Evolutionary conservation across 2,113 vertebrate genomes (phyloP).

Genomic region (Gracilinanus agilis): DNA sequence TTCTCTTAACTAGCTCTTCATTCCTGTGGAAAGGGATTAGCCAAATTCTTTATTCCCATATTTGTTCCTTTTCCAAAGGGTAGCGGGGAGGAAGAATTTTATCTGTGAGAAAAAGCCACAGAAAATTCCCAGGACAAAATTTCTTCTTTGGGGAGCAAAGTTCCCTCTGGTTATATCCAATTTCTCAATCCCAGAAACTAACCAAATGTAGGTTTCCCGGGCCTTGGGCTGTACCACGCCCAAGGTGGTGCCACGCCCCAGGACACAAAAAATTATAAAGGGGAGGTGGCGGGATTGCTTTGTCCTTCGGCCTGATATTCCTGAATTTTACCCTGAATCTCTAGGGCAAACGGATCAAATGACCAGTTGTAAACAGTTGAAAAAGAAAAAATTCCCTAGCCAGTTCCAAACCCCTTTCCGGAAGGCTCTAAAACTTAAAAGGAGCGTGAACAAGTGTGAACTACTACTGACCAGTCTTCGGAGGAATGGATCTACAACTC

Average conservation of each 20-base stretch:
- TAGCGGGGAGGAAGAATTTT: background rate
- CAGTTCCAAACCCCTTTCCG: constrained; percentile 10
- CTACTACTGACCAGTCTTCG: constrained; percentile 46
- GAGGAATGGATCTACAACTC: constrained; percentile 28
- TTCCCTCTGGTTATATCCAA: background rate
- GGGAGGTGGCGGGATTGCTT: background rate
- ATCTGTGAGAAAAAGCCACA: constrained; percentile 30
- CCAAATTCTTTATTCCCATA: background rate
- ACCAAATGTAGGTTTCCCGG: background rate
- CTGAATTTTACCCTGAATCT: background rate
- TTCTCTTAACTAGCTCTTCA: background rate
- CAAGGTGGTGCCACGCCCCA: background rate
- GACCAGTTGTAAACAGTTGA: background rate
- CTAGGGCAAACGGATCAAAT: background rate
- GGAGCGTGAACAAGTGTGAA: constrained; percentile 53
- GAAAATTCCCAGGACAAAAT: constrained; percentile 49
- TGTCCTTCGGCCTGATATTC: background rate
- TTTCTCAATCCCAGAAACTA: constrained; percentile 10
- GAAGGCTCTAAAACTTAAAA: constrained; percentile 32
- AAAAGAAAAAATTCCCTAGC: background rate
- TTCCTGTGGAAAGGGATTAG: background rate
- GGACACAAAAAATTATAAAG: background rate
- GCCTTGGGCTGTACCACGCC: background rate
- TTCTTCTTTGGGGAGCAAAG: background rate
- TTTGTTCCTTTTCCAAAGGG: background rate